Evolutionary conservation across 2,888 invertebrate genomes (phyloP).

Genomic region (Globia sparganii): DNA sequence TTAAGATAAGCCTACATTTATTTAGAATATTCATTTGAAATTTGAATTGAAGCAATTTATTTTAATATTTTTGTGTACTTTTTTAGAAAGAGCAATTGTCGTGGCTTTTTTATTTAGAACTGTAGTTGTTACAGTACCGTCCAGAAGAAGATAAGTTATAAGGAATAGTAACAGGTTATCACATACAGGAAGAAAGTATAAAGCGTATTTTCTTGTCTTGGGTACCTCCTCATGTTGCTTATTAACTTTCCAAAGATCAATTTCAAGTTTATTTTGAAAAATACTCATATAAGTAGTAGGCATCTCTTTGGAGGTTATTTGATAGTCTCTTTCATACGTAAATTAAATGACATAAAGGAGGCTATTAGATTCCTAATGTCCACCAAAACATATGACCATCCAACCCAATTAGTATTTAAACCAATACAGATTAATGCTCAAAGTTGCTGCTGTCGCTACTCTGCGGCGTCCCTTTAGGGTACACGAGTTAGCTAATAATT

Average conservation of each 20-base stretch:
- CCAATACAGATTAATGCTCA: slow-evolving; percentile 57
- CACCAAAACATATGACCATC: neutral
- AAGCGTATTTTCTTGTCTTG: neutral
- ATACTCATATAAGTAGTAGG: neutral
- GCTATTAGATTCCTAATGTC: neutral
- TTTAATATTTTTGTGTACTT: slow-evolving; percentile 34
- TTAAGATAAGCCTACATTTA: too few species aligned
- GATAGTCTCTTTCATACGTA: neutral
- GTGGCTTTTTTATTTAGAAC: neutral
- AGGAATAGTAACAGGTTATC: neutral
- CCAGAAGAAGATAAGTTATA: neutral
- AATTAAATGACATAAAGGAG: neutral
- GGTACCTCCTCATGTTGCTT: too few species aligned
- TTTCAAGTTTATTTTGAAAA: neutral
- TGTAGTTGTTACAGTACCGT: neutral
- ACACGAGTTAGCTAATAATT: slow-evolving; percentile 89
- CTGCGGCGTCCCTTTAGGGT: slow-evolving; percentile 77
- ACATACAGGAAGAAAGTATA: too few species aligned
- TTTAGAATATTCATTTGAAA: too few species aligned
- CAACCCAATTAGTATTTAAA: slow-evolving; percentile 52
- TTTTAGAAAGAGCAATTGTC: slow-evolving; percentile 10
- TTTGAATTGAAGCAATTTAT: slow-evolving; percentile 48
- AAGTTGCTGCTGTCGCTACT: slow-evolving; percentile 67
- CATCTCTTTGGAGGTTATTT: neutral
- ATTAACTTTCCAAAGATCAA: neutral